A percentile compares a stretch with the other conserved stretches of the same genome.
Evolutionary conservation across 2,888 invertebrate species (phyloP).

Genomic region (Petrolisthes cinctipes): DNA sequence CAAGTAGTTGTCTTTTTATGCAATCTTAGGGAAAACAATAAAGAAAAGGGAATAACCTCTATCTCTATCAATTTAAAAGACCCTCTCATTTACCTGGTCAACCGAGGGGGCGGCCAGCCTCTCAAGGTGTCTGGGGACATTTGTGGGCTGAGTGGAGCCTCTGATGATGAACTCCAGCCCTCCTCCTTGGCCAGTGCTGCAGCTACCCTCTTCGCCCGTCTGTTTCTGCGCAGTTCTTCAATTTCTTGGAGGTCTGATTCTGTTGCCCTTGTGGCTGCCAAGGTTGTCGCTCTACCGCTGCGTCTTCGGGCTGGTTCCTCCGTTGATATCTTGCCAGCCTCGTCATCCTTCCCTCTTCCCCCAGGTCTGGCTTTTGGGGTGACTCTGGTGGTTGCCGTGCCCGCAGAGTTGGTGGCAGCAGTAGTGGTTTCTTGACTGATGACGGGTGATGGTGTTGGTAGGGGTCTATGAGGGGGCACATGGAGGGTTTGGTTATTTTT

Average conservation of each 20-base stretch:
- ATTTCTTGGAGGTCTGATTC: conserved; percentile 63
- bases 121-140: conserved; percentile 64
- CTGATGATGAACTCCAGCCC: conserved; percentile 63
- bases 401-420: neutral
- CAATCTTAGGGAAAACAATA: no score
- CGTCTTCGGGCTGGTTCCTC: conserved; percentile 46
- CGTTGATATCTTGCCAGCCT: neutral
- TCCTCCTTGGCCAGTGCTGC: conserved; percentile 63
- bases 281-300: conserved; percentile 59
- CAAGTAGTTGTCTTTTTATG: no score
- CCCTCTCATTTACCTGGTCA: conserved; percentile 52
- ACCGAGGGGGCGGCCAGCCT: conserved; percentile 64
- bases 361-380: conserved; percentile 12
- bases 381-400: neutral
- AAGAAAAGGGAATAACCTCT: no score
- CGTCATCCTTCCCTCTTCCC: neutral
- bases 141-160: conserved; percentile 59
- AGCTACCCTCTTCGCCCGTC: conserved; percentile 58
- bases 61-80: no score
- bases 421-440: conserved; percentile 29
- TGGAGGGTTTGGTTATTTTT: conserved; percentile 37
- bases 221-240: conserved; percentile 57
- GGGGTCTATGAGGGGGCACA: conserved; percentile 51
- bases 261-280: conserved; percentile 63
- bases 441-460: conserved; percentile 24